Evolutionary conservation across 2,113 vertebrate species (phyloP), one percentile per base, ranked within the genome.

Genomic region (Takifugu bimaculatus): DNA sequence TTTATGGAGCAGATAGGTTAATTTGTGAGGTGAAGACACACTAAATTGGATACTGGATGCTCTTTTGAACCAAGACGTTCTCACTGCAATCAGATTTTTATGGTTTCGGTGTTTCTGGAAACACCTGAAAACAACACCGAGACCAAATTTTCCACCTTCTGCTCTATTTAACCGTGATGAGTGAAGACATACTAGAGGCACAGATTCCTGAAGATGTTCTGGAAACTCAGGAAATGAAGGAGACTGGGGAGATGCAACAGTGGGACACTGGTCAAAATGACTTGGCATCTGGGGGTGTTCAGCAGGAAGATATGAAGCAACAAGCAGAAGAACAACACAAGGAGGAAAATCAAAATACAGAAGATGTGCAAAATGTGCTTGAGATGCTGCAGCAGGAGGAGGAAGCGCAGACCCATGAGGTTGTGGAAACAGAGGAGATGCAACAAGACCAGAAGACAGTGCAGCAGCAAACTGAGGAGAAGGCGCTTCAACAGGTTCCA

Each of bases 31-130:
- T 68, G 75, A 68, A 76, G 59, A 68, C 59, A 74, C 67, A 74
- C 67, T 70, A 85, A 87, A 74, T 80, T 77, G 65, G 70, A 79
- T 48, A 13, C 32, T 32, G 52, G 78, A 83, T 80, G 77, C 77
- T 82, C 32, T 14, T 27, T 49, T 10, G 7, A 70, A 67, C 35
- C 59, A 20, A 20, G 65, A 50, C 2, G 7, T 26, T 56, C 51
- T 54, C 13, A 4, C 14, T 53, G 5, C 1, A 1, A 71, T 60
- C 13, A 0, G 59, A 35, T 3, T 26, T 79, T 5, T 15, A 77
- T 80, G 79, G 66, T 75, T 73, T 13, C 58, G 55, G 61, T 10
- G 13, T 63, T 57, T 71, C 49, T 0, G 44, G 58, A 64, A 42
- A 50, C 60, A 25, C 43, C 47, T 7, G 6, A 54, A 32, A 51